Conservation (phyloP, 1,140 invertebrate species). For the Polyergus mexicanus region DNA sequence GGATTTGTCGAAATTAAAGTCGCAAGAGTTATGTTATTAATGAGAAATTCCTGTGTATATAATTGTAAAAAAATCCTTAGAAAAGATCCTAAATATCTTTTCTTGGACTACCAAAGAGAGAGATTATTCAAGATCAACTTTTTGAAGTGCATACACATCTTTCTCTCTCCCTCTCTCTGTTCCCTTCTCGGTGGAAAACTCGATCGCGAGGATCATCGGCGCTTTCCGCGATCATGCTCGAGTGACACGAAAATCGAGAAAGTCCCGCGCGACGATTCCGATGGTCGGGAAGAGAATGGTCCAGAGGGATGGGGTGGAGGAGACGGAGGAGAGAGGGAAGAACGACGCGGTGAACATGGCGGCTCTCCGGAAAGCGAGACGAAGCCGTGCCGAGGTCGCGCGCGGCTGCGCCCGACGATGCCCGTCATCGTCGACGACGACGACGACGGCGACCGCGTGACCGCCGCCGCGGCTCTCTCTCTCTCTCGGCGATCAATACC, state of each 20-base stretch:
- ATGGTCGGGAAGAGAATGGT: conserved; percentile 31
- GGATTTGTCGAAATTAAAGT: neutral
- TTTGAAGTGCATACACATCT: neutral
- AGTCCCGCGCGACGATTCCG: conserved; percentile 13
- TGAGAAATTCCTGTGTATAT: neutral
- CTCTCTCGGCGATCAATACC: conserved; percentile 31
- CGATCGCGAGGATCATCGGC: neutral
- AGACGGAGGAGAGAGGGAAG: neutral
- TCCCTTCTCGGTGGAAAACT: no score
- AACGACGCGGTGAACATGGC: conserved; percentile 80
- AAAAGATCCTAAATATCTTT: neutral
- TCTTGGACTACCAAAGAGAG: neutral
- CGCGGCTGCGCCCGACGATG: conserved; percentile 80
- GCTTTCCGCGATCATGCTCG: conserved; percentile 3
- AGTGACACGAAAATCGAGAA: conserved; percentile 35
- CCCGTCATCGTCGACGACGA: conserved; percentile 20
- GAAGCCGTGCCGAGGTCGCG: conserved; percentile 80
- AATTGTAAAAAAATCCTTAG: neutral
- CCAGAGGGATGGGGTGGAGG: conserved; percentile 17
- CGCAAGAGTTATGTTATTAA: neutral
- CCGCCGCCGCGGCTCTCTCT: neutral
- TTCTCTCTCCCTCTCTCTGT: no score
- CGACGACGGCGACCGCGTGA: conserved; percentile 27
- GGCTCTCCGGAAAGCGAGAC: conserved; percentile 75
- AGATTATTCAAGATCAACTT: neutral